Evolutionary conservation across 2,113 vertebrate species (phyloP), one percentile per base, ranked within the genome.

Genomic region (Scomber scombrus): DNA sequence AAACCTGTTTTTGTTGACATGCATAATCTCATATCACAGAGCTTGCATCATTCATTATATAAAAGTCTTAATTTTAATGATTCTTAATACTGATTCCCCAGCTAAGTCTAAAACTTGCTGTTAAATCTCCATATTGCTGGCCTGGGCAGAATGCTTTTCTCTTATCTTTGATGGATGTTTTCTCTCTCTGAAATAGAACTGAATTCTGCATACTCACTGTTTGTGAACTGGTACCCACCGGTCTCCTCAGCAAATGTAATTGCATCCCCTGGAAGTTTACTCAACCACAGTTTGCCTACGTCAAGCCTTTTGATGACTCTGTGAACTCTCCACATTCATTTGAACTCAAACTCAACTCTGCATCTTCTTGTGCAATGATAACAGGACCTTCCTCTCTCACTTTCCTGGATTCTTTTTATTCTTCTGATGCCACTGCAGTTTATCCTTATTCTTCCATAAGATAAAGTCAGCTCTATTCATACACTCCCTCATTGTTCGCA

Each of bases 331-430:
- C 5, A 66, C 50, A 47, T 81, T 66, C 54, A 55, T 31, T 1
- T 75, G 65, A 85, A 81, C 73, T 85, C 43, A 0, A 11, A 31
- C 57, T 81, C 69, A 87, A 79, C 61, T 75, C 56, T 80, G 40
- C 19, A 16, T 78, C 46, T 43, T 49, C 52, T 52, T 18, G 34
- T 50, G 54, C 43, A 57, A 46, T 4, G 9, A 79, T 86, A 82
- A 75, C 50, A 47, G 18, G 46, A 43, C 57, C 62, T 31, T 78
- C 49, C n/a, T 0, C 50, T 56, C 55, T 55, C 0, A 40, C 14
- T 46, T 52, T 19, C 26, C 51, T 14, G 18, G 26, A 13, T 78
- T 81, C 4, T 60, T 67, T 83, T 71, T 40, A 76, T 67, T 57
- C 16, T 0, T n/a, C 45, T 51, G 29, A 82, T 74, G 43, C 47